Conservation (phyloP, 2,888 invertebrate genomes). For the Perizoma flavofasciatum region DNA sequence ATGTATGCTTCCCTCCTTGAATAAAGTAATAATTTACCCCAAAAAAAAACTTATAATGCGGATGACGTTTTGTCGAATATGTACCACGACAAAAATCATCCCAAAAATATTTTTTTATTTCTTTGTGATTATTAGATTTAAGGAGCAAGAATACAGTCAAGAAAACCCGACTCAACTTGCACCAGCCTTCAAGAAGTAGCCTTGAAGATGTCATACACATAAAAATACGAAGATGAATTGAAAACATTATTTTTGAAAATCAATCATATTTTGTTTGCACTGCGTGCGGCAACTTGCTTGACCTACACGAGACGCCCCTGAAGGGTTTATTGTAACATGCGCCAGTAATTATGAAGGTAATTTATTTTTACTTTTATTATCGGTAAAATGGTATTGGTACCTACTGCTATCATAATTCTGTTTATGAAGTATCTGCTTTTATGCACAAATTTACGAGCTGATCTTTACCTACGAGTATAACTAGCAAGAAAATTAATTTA, state of each 20-base stretch:
- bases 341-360: slow-evolving; percentile 32
- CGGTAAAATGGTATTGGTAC: slow-evolving; percentile 19
- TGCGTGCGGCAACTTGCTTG: slow-evolving; percentile 27
- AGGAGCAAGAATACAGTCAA: no score
- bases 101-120: no score
- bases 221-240: no score
- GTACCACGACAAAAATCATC: no score
- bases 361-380: slow-evolving; percentile 29
- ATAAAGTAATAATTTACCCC: no score
- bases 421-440: slow-evolving; percentile 16
- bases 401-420: slow-evolving; percentile 13
- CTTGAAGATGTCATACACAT: no score
- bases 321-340: slow-evolving; percentile 22
- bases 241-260: no score
- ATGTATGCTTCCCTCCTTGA: slow-evolving; percentile 49
- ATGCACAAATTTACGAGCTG: slow-evolving; percentile 13
- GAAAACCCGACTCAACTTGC: no score
- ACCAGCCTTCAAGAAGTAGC: no score
- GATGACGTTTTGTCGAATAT: no score
- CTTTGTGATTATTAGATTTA: no score
- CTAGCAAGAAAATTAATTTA: slow-evolving; percentile 13
- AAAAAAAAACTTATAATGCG: no score
- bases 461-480: not conserved
- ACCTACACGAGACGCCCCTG: slow-evolving; percentile 22
- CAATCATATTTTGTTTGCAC: slow-evolving; percentile 33